Evolutionary conservation across 2,113 vertebrate species (phyloP).

Genomic region (Nerophis lumbriciformis): DNA sequence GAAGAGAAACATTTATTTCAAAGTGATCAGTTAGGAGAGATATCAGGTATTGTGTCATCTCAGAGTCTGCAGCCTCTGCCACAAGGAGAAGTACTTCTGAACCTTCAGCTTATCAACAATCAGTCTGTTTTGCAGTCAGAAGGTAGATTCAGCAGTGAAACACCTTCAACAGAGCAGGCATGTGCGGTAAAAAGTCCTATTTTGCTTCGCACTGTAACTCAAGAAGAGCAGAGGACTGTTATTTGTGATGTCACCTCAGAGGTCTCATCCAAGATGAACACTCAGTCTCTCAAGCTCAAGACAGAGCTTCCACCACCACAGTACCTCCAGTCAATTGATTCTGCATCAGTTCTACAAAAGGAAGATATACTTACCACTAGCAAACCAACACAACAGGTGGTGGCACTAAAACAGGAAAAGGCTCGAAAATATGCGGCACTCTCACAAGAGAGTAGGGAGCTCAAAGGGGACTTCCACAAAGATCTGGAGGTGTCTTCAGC

Average conservation of each 20-base stretch:
- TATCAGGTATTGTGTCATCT: conserved; percentile 38
- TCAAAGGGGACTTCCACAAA: conserved; percentile 59
- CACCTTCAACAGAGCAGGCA: conserved; percentile 37
- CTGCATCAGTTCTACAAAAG: conserved; percentile 58
- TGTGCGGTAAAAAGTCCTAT: conserved; percentile 40
- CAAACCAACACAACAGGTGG: conserved; percentile 55
- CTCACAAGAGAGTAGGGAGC: conserved; percentile 57
- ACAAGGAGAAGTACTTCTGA: conserved; percentile 50
- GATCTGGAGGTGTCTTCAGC: conserved; percentile 50
- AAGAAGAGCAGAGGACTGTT: conserved; percentile 58
- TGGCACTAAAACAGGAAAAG: conserved; percentile 64
- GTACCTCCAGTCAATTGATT: conserved; percentile 63
- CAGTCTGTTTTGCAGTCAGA: conserved; percentile 65
- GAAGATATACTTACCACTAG: conserved; percentile 63
- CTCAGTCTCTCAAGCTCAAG: conserved; percentile 33
- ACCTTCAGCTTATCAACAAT: conserved; percentile 64
- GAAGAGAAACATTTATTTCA: conserved; percentile 67
- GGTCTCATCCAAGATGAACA: conserved; percentile 31
- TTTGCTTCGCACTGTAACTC: conserved; percentile 54
- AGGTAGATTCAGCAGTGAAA: conserved; percentile 53
- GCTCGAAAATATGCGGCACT: conserved; percentile 43
- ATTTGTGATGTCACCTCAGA: conserved; percentile 52
- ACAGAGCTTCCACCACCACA: conserved; percentile 56
- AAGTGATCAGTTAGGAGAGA: conserved; percentile 44
- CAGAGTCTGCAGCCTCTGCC: conserved; percentile 39